These are phyloP conservation scores for Carterocephalus palaemon DNA, from an alignment of 2,888 invertebrate genomes.

Conservation along the genomic window DNA sequence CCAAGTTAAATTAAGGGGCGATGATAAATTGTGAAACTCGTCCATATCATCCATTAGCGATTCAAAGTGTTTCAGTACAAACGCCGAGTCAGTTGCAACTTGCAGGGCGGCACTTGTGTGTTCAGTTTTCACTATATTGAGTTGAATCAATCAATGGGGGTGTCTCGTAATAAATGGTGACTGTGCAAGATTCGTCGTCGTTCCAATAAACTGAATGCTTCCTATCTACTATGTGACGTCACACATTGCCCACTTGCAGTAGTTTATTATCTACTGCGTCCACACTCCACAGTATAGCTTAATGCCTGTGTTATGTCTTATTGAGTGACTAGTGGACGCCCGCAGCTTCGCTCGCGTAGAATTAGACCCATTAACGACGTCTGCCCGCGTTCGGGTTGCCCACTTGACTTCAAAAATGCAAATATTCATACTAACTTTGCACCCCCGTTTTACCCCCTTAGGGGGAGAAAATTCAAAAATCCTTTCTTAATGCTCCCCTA, in stretches of 20 bases:
- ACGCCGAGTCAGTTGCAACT: slow-evolving; percentile 22
- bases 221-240: slow-evolving; percentile 5
- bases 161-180: slow-evolving; percentile 20
- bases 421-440: too few species aligned
- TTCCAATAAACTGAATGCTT: neutral
- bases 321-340: too few species aligned
- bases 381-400: too few species aligned
- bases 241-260: neutral
- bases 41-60: slow-evolving; percentile 36
- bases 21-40: slow-evolving; percentile 38
- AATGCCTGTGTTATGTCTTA: too few species aligned
- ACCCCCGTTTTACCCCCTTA: too few species aligned
- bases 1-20: slow-evolving; percentile 36
- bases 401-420: too few species aligned
- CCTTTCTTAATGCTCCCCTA: too few species aligned
- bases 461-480: too few species aligned
- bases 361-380: too few species aligned
- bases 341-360: too few species aligned
- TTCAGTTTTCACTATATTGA: slow-evolving; percentile 19
- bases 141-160: slow-evolving; percentile 23
- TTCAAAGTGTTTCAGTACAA: slow-evolving; percentile 26
- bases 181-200: slow-evolving; percentile 1
- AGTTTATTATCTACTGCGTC: neutral
- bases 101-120: neutral
- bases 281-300: too few species aligned